Evolutionary conservation across 2,888 invertebrate genomes (phyloP), one percentile per base, ranked within the genome.

Genomic region (Ornithoptera priamus): DNA sequence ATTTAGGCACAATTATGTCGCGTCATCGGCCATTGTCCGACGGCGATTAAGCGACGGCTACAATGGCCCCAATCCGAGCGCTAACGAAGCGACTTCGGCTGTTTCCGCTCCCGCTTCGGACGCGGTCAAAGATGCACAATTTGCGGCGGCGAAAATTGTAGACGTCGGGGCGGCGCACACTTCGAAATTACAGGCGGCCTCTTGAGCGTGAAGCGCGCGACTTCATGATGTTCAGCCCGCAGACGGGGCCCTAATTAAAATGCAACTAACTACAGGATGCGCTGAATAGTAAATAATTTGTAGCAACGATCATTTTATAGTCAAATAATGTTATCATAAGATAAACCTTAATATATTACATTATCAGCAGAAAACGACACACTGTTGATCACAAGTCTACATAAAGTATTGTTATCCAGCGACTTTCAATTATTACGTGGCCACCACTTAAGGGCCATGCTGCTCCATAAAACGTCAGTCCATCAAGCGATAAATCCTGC

Each of bases 71-170:
- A 86, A 89, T 89, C 85, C 81, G 86, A 84, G 81, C 85, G 81
- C 87, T 90, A 90, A 91, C 90, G 91, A 91, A 89, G 90, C 85
- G 89, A 88, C 88, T 88, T 90, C 88, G 89, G 81, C 80, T 78
- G 80, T 85, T 89, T 89, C 90, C 90, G 90, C 80, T 80, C 79
- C 82, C 46, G 84, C 87, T 85, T 86, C 84, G 85, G 82, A 74
- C 77, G 76, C 82, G 80, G 80, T 87, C 89, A 86, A 91, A 92
- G 90, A 90, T 87, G 83, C 81, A 86, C 89, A 90, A 92, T 92
- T 92, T 92, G 92, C 82, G 92, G 90, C 81, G 79, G 76, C 81
- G 82, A 84, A 87, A 89, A 87, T 89, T 87, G 88, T 84, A 82
- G 83, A 81, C 60, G 77, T 79, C 42, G 56, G 61, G 24, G 17